These are phyloP conservation scores for Rapana venosa DNA, from an alignment of 2,888 invertebrate species.

Conservation along the genomic window DNA sequence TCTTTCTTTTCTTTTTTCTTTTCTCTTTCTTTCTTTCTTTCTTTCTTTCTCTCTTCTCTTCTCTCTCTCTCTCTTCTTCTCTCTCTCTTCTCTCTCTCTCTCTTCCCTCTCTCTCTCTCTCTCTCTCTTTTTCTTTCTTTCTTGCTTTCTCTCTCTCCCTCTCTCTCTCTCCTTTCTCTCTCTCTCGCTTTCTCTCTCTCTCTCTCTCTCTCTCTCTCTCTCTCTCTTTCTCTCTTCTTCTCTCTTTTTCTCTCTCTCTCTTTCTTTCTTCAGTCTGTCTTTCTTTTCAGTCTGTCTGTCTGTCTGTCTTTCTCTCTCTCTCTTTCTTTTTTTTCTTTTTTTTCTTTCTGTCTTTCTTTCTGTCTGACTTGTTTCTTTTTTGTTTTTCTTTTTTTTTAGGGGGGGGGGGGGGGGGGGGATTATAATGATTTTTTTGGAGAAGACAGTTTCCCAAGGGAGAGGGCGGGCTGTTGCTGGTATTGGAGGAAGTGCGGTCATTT, in stretches of 20 bases:
- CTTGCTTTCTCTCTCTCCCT: background rate
- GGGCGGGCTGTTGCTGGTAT: too few relatives aligned
- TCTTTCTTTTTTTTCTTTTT: background rate
- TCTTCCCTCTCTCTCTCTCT: background rate
- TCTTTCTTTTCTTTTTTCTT: background rate
- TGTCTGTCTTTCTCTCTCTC: background rate
- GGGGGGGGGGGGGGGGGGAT: too few relatives aligned
- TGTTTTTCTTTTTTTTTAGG: too few relatives aligned
- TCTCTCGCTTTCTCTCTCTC: background rate
- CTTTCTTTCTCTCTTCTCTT: background rate
- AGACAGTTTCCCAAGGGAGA: too few relatives aligned
- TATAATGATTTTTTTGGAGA: too few relatives aligned
- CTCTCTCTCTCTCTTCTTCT: background rate
- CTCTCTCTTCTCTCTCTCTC: background rate
- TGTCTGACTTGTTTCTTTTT: background rate
- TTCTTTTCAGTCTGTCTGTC: background rate
- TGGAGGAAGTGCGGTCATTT: too few relatives aligned
- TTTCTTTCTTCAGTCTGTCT: background rate
- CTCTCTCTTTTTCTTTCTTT: background rate
- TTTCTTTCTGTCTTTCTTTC: background rate
- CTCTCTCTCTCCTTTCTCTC: background rate
- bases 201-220: background rate
- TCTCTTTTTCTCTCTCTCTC: background rate
- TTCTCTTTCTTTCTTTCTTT: background rate
- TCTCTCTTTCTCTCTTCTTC: background rate